Evolutionary conservation across 2,888 invertebrate species (phyloP).

Genomic region (Protonemura montana): DNA sequence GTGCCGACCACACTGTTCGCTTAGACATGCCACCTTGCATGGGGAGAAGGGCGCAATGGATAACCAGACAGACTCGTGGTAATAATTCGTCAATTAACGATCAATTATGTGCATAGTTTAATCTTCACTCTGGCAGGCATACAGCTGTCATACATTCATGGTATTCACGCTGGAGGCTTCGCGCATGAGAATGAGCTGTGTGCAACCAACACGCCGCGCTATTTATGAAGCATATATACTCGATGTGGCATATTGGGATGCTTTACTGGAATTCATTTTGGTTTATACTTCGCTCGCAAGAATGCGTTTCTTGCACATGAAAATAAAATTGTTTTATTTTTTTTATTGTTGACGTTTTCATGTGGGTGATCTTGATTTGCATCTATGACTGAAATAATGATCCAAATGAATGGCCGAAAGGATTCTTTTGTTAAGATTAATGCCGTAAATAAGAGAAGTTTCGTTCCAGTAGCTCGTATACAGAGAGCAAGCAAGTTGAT

Average conservation of each 20-base stretch:
- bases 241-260: background rate
- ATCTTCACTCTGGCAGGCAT: background rate
- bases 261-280: background rate
- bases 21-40: background rate
- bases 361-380: background rate
- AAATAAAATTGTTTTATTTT: background rate
- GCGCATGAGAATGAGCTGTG: background rate
- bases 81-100: conserved; percentile 7
- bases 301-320: background rate
- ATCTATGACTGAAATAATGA: background rate
- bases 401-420: background rate
- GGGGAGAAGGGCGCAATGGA: background rate
- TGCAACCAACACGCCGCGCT: background rate
- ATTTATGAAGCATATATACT: background rate
- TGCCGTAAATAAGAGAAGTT: background rate
- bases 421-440: background rate
- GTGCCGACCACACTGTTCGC: background rate
- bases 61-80: background rate
- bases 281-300: background rate
- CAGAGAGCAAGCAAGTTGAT: background rate
- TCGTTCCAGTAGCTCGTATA: background rate
- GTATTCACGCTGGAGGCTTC: background rate
- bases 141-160: background rate
- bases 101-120: conserved; percentile 12
- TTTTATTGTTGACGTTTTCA: background rate